Evolutionary conservation across 2,113 vertebrate species (phyloP).

Genomic region (Taxidea taxus): DNA sequence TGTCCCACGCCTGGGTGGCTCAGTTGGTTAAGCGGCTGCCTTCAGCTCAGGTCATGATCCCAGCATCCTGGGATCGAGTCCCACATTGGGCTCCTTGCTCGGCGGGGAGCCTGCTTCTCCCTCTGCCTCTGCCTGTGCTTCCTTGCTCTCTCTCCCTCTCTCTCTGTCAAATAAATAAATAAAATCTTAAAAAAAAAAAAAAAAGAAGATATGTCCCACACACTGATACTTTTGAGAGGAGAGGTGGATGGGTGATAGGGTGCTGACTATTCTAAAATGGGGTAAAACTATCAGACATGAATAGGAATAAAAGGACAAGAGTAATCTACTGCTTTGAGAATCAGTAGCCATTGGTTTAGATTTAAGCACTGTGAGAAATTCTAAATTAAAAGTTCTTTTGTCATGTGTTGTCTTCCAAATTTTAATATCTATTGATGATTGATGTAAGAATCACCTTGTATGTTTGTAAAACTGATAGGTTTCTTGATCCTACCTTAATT

Average conservation of each 20-base stretch:
- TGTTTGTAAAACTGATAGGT: not conserved
- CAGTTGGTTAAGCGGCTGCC: too few relatives aligned
- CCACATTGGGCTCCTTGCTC: too few relatives aligned
- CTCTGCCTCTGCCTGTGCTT: too few relatives aligned
- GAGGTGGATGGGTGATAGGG: not conserved
- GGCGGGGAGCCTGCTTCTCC: too few relatives aligned
- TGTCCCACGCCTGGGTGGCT: too few relatives aligned
- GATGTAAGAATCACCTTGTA: not conserved
- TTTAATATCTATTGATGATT: not conserved
- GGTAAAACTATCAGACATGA: not conserved
- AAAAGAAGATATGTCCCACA: not conserved
- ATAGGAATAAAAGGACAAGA: not conserved
- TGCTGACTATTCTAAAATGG: not conserved
- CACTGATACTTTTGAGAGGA: not conserved
- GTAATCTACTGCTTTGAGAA: not conserved
- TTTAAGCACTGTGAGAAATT: not conserved
- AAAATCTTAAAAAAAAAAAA: too few relatives aligned
- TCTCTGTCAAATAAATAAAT: too few relatives aligned
- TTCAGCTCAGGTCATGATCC: too few relatives aligned
- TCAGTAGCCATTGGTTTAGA: not conserved
- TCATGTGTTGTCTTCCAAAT: not conserved
- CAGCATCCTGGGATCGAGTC: too few relatives aligned
- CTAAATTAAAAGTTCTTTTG: not conserved
- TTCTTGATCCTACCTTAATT: not conserved
- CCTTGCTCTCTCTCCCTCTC: too few relatives aligned